Evolutionary conservation across 2,113 vertebrate species (phyloP).

Genomic region (Smithornis capensis): DNA sequence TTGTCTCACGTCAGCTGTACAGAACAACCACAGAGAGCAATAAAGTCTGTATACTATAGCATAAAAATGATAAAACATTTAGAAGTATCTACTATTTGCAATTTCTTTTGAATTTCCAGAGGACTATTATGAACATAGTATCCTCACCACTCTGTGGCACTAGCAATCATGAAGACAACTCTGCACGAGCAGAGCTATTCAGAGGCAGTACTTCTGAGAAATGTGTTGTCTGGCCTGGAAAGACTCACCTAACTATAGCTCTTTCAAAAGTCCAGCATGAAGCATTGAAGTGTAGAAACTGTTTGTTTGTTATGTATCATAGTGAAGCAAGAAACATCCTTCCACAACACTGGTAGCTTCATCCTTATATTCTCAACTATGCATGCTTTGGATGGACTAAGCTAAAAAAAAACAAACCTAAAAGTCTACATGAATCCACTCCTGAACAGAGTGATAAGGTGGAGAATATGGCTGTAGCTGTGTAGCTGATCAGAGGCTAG

Average conservation of each 20-base stretch:
- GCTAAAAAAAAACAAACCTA: neutral
- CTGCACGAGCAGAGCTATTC: neutral
- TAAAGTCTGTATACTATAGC: neutral
- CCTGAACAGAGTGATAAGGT: neutral
- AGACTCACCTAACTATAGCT: neutral
- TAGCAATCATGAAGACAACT: neutral
- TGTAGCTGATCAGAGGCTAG: neutral
- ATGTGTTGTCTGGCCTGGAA: accelerated
- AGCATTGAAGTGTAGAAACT: accelerated
- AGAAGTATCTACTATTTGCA: neutral
- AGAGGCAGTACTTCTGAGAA: neutral
- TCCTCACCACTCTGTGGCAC: neutral
- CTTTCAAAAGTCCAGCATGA: neutral
- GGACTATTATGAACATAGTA: neutral
- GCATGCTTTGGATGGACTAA: neutral
- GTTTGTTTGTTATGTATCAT: neutral
- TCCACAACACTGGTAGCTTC: neutral
- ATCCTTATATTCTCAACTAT: neutral
- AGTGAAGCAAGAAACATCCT: neutral
- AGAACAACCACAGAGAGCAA: neutral
- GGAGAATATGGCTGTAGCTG: neutral
- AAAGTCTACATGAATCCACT: neutral
- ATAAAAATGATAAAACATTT: neutral
- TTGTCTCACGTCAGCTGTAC: neutral
- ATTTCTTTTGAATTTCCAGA: neutral